Conservation (phyloP, 1,140 invertebrate genomes). For the Teleopsis dalmanni region DNA sequence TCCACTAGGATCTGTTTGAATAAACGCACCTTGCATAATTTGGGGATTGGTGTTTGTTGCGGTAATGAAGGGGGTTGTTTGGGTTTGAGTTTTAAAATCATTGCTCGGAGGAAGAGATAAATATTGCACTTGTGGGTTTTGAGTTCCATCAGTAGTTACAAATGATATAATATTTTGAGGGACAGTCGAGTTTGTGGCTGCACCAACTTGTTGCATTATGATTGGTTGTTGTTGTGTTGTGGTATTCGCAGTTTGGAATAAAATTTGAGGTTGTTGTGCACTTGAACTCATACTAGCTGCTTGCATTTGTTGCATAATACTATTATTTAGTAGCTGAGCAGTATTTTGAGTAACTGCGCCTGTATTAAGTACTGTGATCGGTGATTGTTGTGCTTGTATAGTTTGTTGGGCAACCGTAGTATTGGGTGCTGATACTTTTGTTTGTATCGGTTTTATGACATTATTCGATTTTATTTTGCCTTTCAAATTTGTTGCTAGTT, state of each 20-base stretch:
- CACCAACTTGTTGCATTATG: constrained; percentile 30
- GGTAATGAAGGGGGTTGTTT: constrained; percentile 31
- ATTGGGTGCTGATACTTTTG: constrained; percentile 24
- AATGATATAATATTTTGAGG: constrained; percentile 39
- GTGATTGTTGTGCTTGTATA: constrained; percentile 17
- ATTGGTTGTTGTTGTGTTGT: constrained; percentile 20
- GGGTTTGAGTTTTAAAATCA: constrained; percentile 33
- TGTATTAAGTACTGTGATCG: constrained; percentile 16
- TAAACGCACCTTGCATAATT: constrained; percentile 22
- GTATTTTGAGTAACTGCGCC: constrained; percentile 6
- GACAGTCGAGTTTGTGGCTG: constrained; percentile 10
- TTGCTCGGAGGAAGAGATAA: constrained; percentile 32
- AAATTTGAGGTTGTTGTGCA: constrained; percentile 23
- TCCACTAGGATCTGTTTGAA: constrained; percentile 39
- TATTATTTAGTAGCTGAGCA: constrained; percentile 30
- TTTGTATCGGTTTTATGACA: constrained; percentile 34
- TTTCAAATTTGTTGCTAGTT: constrained; percentile 27
- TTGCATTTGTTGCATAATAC: constrained; percentile 27
- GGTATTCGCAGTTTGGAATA: constrained; percentile 24
- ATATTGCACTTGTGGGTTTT: constrained; percentile 34
- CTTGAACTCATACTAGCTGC: constrained; percentile 1
- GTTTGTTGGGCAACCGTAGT: constrained; percentile 9
- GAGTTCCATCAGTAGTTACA: constrained; percentile 32
- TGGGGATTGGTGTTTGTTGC: constrained; percentile 12
- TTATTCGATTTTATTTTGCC: constrained; percentile 27